A percentile compares a stretch with the other conserved stretches of the same genome.
These are phyloP conservation scores for Venustaconcha ellipsiformis DNA, from an alignment of 1,140 invertebrate species.

Conservation along the genomic window DNA sequence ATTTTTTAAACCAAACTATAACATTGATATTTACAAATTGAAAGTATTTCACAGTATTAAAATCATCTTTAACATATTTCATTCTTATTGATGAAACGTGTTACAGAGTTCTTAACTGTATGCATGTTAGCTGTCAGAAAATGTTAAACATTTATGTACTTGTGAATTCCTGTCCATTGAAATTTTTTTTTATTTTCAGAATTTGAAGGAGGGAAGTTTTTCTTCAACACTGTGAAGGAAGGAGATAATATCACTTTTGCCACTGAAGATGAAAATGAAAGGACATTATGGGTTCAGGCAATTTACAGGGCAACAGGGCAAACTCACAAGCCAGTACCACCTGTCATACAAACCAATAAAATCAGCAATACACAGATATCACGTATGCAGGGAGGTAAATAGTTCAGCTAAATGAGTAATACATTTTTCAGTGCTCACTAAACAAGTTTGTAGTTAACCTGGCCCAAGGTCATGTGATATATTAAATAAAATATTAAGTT, in stretches of 20 bases:
- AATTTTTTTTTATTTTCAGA: slow-evolving; percentile 67
- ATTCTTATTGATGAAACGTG: too few relatives aligned
- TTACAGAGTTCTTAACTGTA: too few relatives aligned
- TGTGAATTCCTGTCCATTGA: too few relatives aligned
- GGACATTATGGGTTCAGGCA: slow-evolving; percentile 96
- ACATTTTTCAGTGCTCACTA: too few relatives aligned
- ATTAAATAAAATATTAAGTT: not conserved
- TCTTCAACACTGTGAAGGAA: slow-evolving; percentile 99
- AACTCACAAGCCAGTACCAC: slow-evolving; percentile 97
- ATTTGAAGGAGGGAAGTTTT: slow-evolving; percentile 62
- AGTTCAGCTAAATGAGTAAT: too few relatives aligned
- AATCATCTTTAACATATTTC: too few relatives aligned
- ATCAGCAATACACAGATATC: slow-evolving; percentile 74
- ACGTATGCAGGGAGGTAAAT: slow-evolving; percentile 86
- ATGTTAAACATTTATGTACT: too few relatives aligned
- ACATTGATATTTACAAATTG: too few relatives aligned
- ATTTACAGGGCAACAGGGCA: slow-evolving; percentile 99
- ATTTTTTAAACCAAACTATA: too few relatives aligned
- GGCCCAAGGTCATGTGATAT: not conserved
- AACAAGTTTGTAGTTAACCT: not conserved
- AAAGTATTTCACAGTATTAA: too few relatives aligned
- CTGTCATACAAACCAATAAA: slow-evolving; percentile 63
- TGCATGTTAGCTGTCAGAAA: too few relatives aligned
- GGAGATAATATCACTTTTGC: slow-evolving; percentile 98
- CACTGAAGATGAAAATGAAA: slow-evolving; percentile 98